phyloP scores from a whole-genome alignment of 2,888 invertebrate species.

The Chrysolina haemoptera region DNA sequence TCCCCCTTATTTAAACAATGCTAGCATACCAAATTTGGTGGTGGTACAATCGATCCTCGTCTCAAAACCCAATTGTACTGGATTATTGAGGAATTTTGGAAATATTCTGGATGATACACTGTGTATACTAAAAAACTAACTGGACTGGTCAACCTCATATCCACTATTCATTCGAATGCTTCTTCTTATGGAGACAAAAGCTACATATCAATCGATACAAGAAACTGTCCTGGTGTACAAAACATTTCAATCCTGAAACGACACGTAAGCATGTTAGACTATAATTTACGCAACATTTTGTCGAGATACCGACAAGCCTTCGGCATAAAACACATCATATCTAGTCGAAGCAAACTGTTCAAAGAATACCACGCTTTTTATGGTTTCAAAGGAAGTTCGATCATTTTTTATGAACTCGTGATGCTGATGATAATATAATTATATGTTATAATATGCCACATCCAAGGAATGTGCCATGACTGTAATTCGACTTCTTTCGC shows the following conservation, averaged over 20 bases:
- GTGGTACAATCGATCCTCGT: no score
- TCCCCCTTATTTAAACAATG: no score
- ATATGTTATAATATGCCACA: constrained; percentile 43
- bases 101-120: no score
- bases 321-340: constrained; percentile 31
- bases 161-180: not conserved
- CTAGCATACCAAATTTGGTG: no score
- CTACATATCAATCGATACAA: constrained; percentile 12
- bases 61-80: no score
- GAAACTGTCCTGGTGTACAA: constrained; percentile 10
- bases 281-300: constrained; percentile 29
- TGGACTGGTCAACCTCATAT: not conserved
- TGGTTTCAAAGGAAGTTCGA: constrained; percentile 33
- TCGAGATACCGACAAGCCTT: constrained; percentile 12
- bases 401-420: constrained; percentile 37
- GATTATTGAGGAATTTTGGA: no score
- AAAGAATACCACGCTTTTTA: constrained; percentile 25
- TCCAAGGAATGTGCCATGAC: constrained; percentile 46
- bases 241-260: constrained; percentile 24
- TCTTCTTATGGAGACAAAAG: not conserved
- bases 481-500: constrained; percentile 53
- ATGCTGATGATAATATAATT: constrained; percentile 52
- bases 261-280: constrained; percentile 25
- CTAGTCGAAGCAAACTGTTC: constrained; percentile 29
- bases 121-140: not conserved